These are phyloP conservation scores for Hipparchia semele DNA, from an alignment of 2,888 invertebrate genomes.

Conservation along the genomic window DNA sequence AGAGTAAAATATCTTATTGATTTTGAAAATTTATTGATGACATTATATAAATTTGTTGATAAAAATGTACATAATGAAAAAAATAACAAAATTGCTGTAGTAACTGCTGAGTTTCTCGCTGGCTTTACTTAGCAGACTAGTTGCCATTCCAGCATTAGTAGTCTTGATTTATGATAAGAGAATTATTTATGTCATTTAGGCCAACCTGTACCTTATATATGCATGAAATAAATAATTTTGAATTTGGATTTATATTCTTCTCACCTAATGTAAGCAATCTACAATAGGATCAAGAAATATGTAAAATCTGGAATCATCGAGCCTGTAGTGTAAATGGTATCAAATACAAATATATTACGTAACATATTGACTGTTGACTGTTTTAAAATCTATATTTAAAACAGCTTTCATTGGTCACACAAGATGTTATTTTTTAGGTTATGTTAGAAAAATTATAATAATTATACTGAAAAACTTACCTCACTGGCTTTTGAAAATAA, in stretches of 20 bases:
- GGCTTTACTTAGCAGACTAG: no score
- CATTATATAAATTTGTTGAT: no score
- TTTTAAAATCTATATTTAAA: neutral
- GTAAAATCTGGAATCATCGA: slow-evolving; percentile 15
- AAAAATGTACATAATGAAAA: no score
- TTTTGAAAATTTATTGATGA: no score
- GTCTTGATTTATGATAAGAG: no score
- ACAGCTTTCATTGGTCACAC: neutral
- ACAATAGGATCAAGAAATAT: neutral
- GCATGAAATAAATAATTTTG: no score
- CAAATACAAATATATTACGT: slow-evolving; percentile 2
- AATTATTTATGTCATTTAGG: no score
- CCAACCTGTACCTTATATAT: no score
- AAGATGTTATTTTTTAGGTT: neutral
- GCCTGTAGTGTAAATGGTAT: neutral
- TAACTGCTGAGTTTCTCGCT: no score
- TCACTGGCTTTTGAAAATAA: neutral
- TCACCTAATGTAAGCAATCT: neutral
- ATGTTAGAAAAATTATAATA: neutral
- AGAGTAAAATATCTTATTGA: no score
- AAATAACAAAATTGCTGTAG: no score
- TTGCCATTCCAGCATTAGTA: no score
- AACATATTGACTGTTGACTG: neutral
- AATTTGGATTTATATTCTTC: neutral
- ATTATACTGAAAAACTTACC: neutral